Base-by-base conservation (phyloP, 2,113 vertebrate genomes). In the Corydoras sp. region DNA sequence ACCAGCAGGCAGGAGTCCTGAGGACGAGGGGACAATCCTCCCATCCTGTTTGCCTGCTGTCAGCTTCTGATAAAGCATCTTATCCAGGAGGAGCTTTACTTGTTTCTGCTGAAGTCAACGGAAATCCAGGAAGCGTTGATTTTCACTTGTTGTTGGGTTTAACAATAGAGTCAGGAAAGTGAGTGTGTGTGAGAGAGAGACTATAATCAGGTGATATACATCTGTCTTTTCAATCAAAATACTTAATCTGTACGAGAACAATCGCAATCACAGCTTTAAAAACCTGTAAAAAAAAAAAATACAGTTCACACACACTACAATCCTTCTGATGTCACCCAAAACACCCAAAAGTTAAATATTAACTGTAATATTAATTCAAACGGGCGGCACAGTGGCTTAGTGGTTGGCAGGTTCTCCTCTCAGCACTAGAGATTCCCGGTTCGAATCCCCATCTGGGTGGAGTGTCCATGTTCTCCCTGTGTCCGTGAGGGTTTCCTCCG, bases 31-130 rank as follows among this genome's bases (percentile, higher is more conserved):
- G 31, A 48, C 60, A 49, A 14, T 71, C 69, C 68, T 69, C 74
- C 80, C 83, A 83, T 90, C 87, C 87, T 85, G 87, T 84, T 79
- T 83, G 81, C 83, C 77, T 77, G 72, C 88, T 89, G 88, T 80
- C 76, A 79, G 76, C 62, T 76, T 51, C 73, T 86, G 89, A 90
- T 90, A 88, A 88, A 83, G 80, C 74, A 74, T 82, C 84, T 85
- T 87, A 85, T 84, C 85, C 83, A 75, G 58, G 80, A 79, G 79
- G 13, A 71, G 69, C 72, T 86, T 75, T 65, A 67, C 79, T 75
- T 83, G 85, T 86, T 81, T 86, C 85, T 73, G 76, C 82, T 78
- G 83, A 61, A 70, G 75, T 81, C 82, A 81, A 81, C 73, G 79
- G 78, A 80, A 88, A 83, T 83, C 81, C 81, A 86, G 85, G 85